phyloP scores from a whole-genome alignment of 1,140 invertebrate species.

The Carcinoscorpius rotundicauda region DNA sequence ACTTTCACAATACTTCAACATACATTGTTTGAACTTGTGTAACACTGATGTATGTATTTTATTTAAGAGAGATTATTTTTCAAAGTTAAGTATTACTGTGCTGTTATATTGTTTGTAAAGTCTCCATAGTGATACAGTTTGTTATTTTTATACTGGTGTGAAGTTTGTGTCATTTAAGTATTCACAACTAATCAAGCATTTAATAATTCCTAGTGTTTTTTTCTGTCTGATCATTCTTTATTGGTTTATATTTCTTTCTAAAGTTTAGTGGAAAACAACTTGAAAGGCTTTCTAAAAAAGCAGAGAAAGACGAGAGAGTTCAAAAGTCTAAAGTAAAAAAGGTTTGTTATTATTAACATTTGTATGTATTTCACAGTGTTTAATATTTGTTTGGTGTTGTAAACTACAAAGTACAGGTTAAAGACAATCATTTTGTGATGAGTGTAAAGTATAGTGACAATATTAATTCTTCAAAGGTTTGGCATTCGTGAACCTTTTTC shows the following conservation, averaged over 20 bases:
- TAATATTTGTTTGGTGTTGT: not conserved
- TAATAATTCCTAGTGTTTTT: too few relatives aligned
- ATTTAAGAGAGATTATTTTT: too few relatives aligned
- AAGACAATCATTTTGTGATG: not conserved
- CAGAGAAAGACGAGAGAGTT: constrained; percentile 91
- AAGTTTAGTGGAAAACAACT: constrained; percentile 59
- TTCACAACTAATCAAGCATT: too few relatives aligned
- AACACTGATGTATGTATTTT: too few relatives aligned
- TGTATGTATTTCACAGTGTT: constrained; percentile 48
- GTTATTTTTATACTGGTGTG: too few relatives aligned
- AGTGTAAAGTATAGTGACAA: not conserved
- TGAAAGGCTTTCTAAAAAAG: constrained; percentile 91
- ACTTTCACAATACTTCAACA: too few relatives aligned
- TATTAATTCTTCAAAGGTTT: not conserved
- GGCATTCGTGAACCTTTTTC: not conserved
- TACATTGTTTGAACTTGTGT: too few relatives aligned
- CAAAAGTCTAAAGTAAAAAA: constrained; percentile 95
- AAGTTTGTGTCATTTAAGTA: too few relatives aligned
- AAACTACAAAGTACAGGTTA: not conserved
- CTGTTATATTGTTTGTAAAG: too few relatives aligned
- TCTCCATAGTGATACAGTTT: too few relatives aligned
- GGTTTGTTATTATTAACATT: constrained; percentile 49
- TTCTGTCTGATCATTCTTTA: too few relatives aligned
- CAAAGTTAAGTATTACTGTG: too few relatives aligned
- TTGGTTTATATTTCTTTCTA: constrained; percentile 1